A percentile compares a stretch with the other conserved stretches of the same genome.
Evolutionary conservation across 2,113 vertebrate species (phyloP).

Genomic region (Ceuthmochares aereus): DNA sequence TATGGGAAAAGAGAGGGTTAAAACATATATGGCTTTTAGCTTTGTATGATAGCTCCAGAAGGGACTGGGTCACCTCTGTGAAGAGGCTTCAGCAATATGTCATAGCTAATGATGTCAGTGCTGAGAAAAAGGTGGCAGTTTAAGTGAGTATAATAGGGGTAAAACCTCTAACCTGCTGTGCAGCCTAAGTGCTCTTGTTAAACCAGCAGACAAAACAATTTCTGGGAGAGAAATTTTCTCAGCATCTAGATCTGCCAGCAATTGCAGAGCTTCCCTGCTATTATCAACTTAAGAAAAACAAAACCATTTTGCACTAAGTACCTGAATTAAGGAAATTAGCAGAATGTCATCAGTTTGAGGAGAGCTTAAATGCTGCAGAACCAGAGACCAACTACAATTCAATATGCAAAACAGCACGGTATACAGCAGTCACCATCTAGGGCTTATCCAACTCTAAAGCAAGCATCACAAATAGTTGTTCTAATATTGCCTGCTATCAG

Average conservation of each 20-base stretch:
- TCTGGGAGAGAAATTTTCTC: not conserved
- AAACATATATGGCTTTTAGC: not conserved
- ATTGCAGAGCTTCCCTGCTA: not conserved
- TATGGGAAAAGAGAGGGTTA: not conserved
- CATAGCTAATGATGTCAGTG: constrained; percentile 36
- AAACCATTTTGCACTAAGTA: not conserved
- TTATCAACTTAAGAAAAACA: not conserved
- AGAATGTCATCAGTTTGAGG: not conserved
- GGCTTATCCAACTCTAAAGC: not conserved
- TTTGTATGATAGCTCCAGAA: not conserved
- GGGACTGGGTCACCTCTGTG: constrained; percentile 39
- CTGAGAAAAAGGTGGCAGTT: constrained; percentile 43
- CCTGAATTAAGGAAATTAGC: not conserved
- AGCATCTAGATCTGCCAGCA: not conserved
- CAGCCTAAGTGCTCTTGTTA: constrained; percentile 6
- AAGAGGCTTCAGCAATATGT: constrained; percentile 33
- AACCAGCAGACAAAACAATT: constrained; percentile 14
- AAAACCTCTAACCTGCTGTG: constrained; percentile 42
- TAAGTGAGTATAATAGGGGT: constrained; percentile 38
- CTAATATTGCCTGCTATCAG: not conserved
- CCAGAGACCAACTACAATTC: not conserved
- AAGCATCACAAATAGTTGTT: not conserved
- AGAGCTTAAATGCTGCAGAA: not conserved
- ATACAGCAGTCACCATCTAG: not conserved
- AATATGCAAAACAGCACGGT: rapidly evolving